Conservation (phyloP, 2,113 vertebrate species). For the Dolichallabes microphthalmus region DNA sequence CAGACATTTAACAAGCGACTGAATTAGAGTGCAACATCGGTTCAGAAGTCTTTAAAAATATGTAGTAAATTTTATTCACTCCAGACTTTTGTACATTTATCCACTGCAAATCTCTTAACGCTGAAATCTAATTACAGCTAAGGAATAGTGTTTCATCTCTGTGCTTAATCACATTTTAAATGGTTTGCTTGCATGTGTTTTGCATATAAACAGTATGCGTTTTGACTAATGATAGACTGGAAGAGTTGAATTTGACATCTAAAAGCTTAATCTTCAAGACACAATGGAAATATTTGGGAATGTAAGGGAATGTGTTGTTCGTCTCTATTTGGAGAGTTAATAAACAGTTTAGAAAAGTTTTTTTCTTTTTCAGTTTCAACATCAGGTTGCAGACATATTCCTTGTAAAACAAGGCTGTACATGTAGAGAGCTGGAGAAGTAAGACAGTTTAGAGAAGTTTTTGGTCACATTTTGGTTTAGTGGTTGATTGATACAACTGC, state of each 20-base stretch:
- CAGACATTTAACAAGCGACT: not conserved
- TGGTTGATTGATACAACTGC: not conserved
- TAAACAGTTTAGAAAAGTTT: not conserved
- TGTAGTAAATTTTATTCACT: not conserved
- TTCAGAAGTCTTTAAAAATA: no score
- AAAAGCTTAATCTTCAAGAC: not conserved
- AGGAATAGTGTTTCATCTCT: not conserved
- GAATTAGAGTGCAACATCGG: not conserved
- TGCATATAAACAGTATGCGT: not conserved
- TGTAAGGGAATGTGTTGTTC: not conserved
- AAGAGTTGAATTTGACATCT: not conserved
- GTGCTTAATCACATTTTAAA: not conserved
- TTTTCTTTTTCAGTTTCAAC: not conserved
- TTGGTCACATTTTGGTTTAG: not conserved
- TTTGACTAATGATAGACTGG: not conserved
- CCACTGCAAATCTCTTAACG: not conserved
- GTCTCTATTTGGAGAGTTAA: not conserved
- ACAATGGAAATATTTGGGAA: constrained; percentile 4
- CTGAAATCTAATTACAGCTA: not conserved
- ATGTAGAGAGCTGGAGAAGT: not conserved
- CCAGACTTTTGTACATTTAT: not conserved
- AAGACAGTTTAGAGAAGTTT: not conserved
- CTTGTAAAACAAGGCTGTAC: not conserved
- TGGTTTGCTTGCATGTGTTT: not conserved
- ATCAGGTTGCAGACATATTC: not conserved